Evolutionary conservation across 2,888 invertebrate genomes (phyloP).

Genomic region (Plebejus anna): DNA sequence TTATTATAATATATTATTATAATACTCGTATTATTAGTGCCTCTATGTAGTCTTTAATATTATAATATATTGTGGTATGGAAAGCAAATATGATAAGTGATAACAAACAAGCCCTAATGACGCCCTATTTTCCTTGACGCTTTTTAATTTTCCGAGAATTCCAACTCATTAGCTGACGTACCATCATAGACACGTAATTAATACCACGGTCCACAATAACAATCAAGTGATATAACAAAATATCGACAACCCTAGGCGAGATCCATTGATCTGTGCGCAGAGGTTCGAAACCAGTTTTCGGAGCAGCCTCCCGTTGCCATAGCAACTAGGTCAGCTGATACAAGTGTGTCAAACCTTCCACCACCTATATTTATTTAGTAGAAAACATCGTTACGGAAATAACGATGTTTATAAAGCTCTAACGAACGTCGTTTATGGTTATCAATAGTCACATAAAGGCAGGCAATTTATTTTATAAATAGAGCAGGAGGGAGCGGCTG

Average conservation of each 20-base stretch:
- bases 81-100: no score
- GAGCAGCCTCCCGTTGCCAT: conserved; percentile 66
- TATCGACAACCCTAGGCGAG: conserved; percentile 54
- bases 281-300: conserved; percentile 49
- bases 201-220: neutral
- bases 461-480: conserved; percentile 74
- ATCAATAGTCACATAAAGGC: conserved; percentile 52
- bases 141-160: neutral
- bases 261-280: conserved; percentile 75
- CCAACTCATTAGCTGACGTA: neutral
- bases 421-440: conserved; percentile 48
- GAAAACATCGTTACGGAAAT: conserved; percentile 15
- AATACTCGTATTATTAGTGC: no score
- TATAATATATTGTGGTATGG: no score
- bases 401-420: conserved; percentile 28
- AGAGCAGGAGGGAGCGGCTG: conserved; percentile 66
- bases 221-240: neutral
- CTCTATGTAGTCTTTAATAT: no score
- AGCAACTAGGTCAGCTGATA: conserved; percentile 46
- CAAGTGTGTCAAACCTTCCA: conserved; percentile 20
- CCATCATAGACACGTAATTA: neutral
- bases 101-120: neutral
- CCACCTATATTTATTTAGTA: neutral
- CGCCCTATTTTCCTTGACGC: neutral
- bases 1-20: no score